Conservation (phyloP, 1,140 invertebrate genomes). For the Trigoniulus corallinus region DNA sequence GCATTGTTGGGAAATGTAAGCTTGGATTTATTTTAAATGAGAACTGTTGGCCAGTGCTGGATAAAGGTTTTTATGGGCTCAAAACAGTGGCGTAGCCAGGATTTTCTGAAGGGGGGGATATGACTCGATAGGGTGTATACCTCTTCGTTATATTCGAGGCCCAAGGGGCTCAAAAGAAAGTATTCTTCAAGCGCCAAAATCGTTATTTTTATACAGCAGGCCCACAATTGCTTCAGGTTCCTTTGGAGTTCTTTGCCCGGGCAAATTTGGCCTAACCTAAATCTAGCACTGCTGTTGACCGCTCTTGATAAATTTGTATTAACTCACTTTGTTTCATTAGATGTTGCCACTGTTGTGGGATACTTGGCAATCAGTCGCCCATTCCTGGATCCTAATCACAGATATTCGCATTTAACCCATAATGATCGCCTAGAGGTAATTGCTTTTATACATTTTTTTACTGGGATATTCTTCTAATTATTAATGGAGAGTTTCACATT, state of each 20-base stretch:
- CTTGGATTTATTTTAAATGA: background rate
- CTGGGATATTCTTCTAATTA: background rate
- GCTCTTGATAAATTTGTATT: background rate
- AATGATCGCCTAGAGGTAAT: conserved; percentile 50
- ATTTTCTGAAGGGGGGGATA: too few species aligned
- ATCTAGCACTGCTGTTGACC: conserved; percentile 1
- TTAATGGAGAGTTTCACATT: background rate
- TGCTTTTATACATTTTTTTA: background rate
- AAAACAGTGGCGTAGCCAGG: too few species aligned
- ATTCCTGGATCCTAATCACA: conserved; percentile 57
- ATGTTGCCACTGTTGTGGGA: conserved; percentile 84
- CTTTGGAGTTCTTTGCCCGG: too few species aligned
- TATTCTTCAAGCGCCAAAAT: too few species aligned
- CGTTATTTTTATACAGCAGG: too few species aligned
- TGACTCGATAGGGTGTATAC: too few species aligned
- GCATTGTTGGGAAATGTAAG: conserved; percentile 91
- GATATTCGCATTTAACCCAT: conserved; percentile 39
- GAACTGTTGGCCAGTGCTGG: too few species aligned
- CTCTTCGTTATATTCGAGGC: too few species aligned
- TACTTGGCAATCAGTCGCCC: conserved; percentile 89
- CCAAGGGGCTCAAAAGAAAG: too few species aligned
- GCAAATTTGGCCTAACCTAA: too few species aligned
- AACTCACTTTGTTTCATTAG: conserved; percentile 33
- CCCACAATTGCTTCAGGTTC: too few species aligned
- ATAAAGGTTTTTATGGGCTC: too few species aligned